phyloP scores from a whole-genome alignment of 2,888 invertebrate genomes.

The Dusona sp. region DNA sequence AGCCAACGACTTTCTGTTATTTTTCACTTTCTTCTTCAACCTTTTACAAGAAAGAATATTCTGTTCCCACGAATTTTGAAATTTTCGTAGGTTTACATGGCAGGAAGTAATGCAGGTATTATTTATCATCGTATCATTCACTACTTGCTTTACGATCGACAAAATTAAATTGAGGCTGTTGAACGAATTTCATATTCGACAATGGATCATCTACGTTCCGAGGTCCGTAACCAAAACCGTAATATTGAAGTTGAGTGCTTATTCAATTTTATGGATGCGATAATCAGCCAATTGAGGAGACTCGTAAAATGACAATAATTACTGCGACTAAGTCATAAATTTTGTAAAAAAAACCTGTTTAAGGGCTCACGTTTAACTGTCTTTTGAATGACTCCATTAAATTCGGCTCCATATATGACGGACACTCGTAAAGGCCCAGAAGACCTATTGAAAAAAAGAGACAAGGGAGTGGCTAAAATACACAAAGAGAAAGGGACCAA shows the following conservation, averaged over 20 bases:
- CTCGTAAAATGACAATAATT: conserved; percentile 2
- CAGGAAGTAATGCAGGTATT: too few relatives aligned
- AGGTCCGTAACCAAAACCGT: conserved; percentile 9
- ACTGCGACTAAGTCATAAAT: background rate
- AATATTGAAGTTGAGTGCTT: conserved; percentile 9
- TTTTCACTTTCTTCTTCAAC: background rate
- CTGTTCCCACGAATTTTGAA: background rate
- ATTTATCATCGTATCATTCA: too few relatives aligned
- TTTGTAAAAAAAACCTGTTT: background rate
- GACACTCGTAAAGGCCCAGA: background rate
- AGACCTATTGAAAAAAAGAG: background rate
- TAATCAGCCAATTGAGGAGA: conserved; percentile 17
- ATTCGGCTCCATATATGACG: background rate
- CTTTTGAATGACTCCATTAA: background rate
- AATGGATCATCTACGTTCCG: conserved; percentile 11
- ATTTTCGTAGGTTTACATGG: background rate
- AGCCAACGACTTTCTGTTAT: conserved; percentile 12
- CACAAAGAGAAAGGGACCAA: background rate
- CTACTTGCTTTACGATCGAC: background rate
- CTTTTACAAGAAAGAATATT: background rate
- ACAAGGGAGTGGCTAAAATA: background rate
- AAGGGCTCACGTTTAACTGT: background rate
- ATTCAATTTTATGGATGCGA: conserved; percentile 7
- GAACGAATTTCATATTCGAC: background rate
- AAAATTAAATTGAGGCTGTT: background rate